phyloP scores from a whole-genome alignment of 1,140 invertebrate species.

The Drosophila lacteicornis region DNA sequence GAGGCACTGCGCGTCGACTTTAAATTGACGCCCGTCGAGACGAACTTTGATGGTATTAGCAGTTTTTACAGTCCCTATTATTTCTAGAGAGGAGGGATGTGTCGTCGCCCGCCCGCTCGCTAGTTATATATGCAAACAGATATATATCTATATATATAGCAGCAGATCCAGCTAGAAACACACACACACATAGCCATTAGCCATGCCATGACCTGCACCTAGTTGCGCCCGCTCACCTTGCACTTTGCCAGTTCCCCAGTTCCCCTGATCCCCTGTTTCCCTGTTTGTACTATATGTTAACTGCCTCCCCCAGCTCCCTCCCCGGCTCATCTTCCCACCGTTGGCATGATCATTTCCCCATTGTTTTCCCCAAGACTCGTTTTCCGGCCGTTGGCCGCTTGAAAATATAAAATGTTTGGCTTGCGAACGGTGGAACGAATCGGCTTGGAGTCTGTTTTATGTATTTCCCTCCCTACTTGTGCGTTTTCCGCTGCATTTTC shows the following conservation, averaged over 20 bases:
- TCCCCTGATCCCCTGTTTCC: not conserved
- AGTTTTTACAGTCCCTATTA: conserved; percentile 84
- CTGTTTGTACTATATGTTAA: conserved; percentile 28
- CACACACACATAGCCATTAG: conserved; percentile 11
- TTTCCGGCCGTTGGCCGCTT: not conserved
- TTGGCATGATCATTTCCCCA: conserved; percentile 17
- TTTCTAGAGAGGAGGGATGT: conserved; percentile 59
- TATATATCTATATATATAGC: conserved; percentile 21
- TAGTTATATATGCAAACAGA: not conserved
- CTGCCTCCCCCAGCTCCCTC: not conserved
- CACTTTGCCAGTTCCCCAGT: conserved; percentile 10
- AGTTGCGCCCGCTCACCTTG: conserved; percentile 26
- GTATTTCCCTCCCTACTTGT: not conserved
- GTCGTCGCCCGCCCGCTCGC: not conserved
- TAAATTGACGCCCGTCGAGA: conserved; percentile 73
- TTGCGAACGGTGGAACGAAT: conserved; percentile 1
- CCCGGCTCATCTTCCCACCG: not conserved
- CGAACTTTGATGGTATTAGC: conserved; percentile 84
- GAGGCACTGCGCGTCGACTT: conserved; percentile 82
- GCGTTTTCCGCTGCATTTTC: not conserved
- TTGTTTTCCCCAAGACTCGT: not conserved
- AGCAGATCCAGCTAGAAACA: conserved; percentile 24
- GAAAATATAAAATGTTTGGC: conserved; percentile 12
- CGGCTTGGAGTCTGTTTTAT: not conserved
- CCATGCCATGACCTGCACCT: conserved; percentile 39